phyloP scores from a whole-genome alignment of 2,113 vertebrate genomes.

The Pteronura brasiliensis region DNA sequence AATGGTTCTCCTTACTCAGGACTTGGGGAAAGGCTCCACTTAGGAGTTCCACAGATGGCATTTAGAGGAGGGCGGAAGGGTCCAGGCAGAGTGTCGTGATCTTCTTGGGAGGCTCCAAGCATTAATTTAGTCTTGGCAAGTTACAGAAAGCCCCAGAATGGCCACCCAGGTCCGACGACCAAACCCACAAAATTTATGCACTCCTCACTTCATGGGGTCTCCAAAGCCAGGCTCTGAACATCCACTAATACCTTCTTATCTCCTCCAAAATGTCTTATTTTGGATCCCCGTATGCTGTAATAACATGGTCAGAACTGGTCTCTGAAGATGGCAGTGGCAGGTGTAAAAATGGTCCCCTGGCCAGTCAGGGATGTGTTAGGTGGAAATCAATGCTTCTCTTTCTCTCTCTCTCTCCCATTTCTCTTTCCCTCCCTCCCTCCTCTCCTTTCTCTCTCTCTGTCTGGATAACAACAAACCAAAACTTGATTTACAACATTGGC shows the following conservation, averaged over 20 bases:
- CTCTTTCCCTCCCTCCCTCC: background rate
- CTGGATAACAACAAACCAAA: background rate
- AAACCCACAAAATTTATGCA: background rate
- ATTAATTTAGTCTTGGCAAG: background rate
- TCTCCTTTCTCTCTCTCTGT: background rate
- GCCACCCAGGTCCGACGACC: background rate
- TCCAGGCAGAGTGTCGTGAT: background rate
- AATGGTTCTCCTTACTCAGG: background rate
- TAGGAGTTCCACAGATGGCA: background rate
- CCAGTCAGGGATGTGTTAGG: background rate
- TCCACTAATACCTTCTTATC: background rate
- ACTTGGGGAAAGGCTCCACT: background rate
- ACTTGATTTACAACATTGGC: background rate
- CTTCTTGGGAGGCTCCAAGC: background rate
- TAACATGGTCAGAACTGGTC: background rate
- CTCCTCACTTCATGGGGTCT: background rate
- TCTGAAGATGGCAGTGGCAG: background rate
- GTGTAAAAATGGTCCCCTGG: background rate
- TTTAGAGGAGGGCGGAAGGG: background rate
- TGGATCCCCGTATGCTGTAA: background rate
- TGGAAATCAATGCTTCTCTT: background rate
- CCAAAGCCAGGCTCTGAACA: background rate
- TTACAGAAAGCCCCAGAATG: background rate
- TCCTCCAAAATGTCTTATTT: background rate
- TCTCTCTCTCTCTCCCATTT: background rate